Conservation (phyloP, 2,888 invertebrate species). For the Synanthedon vespiformis region DNA sequence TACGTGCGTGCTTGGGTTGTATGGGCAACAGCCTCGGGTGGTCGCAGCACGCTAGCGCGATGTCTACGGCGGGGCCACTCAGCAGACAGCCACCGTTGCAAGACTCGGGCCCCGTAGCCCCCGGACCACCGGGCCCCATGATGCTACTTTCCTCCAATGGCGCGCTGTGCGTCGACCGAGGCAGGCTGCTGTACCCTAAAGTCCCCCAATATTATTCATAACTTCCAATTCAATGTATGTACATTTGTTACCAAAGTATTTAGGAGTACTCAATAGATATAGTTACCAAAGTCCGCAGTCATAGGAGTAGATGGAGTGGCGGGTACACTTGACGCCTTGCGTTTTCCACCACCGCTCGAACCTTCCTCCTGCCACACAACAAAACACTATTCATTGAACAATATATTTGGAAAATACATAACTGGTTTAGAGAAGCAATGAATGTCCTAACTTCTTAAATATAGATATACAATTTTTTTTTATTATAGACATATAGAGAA, state of each 20-base stretch:
- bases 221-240: too few species aligned
- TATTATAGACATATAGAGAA: too few species aligned
- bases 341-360: conserved; percentile 62
- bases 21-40: conserved; percentile 78
- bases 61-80: conserved; percentile 64
- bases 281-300: conserved; percentile 75
- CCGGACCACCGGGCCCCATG: conserved; percentile 38
- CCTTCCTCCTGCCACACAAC: conserved; percentile 32
- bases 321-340: conserved; percentile 89
- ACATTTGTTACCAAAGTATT: too few species aligned
- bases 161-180: conserved; percentile 86
- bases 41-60: conserved; percentile 72
- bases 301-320: conserved; percentile 88
- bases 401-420: background rate
- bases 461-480: too few species aligned
- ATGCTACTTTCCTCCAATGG: conserved; percentile 70
- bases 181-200: conserved; percentile 85
- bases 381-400: background rate
- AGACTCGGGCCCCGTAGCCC: conserved; percentile 31
- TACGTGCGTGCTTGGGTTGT: conserved; percentile 46
- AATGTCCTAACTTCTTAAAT: too few species aligned
- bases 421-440: too few species aligned
- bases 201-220: background rate
- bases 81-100: conserved; percentile 67
- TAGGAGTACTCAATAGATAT: background rate